Conservation (phyloP, 23 tunicate species). For the Halocynthia aurantium region DNA sequence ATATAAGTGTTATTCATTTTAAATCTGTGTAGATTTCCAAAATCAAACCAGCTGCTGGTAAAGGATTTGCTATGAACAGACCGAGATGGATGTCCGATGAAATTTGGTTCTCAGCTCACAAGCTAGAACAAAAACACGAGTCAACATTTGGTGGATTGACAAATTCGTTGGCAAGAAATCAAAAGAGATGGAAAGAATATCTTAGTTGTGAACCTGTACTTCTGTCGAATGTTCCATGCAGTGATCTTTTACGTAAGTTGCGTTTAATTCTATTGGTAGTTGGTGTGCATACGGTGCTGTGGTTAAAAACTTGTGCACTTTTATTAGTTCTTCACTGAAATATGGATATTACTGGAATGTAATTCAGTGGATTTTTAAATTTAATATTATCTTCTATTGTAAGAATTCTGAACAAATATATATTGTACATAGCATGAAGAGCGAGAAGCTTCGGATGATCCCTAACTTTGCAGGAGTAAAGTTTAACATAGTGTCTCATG, state of each 20-base stretch:
- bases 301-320: background rate
- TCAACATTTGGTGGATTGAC: slow-evolving; percentile 29
- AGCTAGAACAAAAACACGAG: slow-evolving; percentile 34
- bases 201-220: slow-evolving; percentile 45
- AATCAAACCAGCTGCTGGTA: no score
- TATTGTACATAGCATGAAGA: no score
- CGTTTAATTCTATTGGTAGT: background rate
- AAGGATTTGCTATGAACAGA: slow-evolving; percentile 3
- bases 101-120: slow-evolving; percentile 34
- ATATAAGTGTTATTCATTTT: no score
- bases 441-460: no score
- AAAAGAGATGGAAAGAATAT: slow-evolving; percentile 78
- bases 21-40: no score
- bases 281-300: background rate
- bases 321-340: background rate
- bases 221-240: slow-evolving; percentile 46
- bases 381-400: no score
- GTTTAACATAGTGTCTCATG: no score
- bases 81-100: slow-evolving; percentile 60
- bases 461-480: no score
- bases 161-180: slow-evolving; percentile 52
- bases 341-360: background rate
- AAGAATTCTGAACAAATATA: no score
- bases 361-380: no score
- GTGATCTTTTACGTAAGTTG: slow-evolving; percentile 46